Percentiles rank a stretch among this genome's conserved stretches.
These are phyloP conservation scores for Melikaiella ostensackeni DNA, from an alignment of 2,888 invertebrate species.

Conservation along the genomic window DNA sequence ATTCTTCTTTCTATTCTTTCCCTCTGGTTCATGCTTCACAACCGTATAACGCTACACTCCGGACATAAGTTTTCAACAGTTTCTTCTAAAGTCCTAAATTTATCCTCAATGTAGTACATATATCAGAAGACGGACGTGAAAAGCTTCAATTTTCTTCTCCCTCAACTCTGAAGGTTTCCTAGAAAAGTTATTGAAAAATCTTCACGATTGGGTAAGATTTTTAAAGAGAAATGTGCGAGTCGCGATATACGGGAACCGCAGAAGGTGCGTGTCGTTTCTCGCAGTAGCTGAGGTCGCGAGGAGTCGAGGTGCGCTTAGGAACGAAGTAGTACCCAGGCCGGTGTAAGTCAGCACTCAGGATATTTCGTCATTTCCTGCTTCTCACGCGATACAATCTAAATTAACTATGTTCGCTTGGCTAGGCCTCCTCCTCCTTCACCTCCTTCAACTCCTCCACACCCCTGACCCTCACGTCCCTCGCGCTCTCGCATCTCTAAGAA, in stretches of 20 bases:
- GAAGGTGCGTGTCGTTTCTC: constrained; percentile 63
- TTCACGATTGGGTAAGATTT: too few relatives aligned
- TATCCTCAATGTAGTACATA: too few relatives aligned
- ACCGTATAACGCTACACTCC: too few relatives aligned
- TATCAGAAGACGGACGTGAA: too few relatives aligned
- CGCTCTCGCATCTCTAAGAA: constrained; percentile 72
- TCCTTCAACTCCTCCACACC: constrained; percentile 51
- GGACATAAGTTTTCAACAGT: too few relatives aligned
- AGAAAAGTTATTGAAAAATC: too few relatives aligned
- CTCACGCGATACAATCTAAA: constrained; percentile 78
- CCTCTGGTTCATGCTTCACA: too few relatives aligned
- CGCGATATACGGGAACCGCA: not conserved
- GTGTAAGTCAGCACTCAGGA: constrained; percentile 77
- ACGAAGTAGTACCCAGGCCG: constrained; percentile 65
- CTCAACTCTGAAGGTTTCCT: too few relatives aligned
- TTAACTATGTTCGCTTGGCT: constrained; percentile 77
- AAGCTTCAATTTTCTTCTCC: too few relatives aligned
- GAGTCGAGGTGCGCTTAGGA: constrained; percentile 62
- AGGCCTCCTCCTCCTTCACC: constrained; percentile 70
- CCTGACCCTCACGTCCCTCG: constrained; percentile 57
- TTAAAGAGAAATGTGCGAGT: not conserved
- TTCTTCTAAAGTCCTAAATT: too few relatives aligned
- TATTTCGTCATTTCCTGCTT: constrained; percentile 78
- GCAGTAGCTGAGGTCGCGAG: constrained; percentile 70
- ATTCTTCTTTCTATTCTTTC: too few relatives aligned